Percentiles rank a stretch among this genome's conserved stretches.
Evolutionary conservation across 2,888 invertebrate species (phyloP).

Genomic region (Itoplectis maculator): DNA sequence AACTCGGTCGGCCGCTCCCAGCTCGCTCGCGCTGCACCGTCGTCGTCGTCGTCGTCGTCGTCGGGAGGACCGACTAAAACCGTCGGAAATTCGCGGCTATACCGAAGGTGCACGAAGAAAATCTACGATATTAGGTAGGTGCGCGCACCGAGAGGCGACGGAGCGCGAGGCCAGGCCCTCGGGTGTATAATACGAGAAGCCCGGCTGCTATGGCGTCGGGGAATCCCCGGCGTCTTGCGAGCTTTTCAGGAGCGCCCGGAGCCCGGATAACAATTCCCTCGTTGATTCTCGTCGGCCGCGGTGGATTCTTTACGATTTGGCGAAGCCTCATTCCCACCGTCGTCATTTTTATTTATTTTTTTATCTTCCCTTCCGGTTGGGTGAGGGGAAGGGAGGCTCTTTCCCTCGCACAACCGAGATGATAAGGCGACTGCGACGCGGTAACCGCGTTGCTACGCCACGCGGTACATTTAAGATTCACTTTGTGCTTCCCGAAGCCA

Average conservation of each 20-base stretch:
- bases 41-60: too few species aligned
- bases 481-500: constrained; percentile 26
- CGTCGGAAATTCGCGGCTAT: constrained; percentile 64
- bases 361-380: too few species aligned
- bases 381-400: too few species aligned
- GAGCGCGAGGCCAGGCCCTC: background rate
- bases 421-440: constrained; percentile 45
- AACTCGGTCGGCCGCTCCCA: constrained; percentile 73
- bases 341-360: constrained; percentile 1
- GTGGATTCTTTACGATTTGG: constrained; percentile 66
- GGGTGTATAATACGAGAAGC: background rate
- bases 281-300: too few species aligned
- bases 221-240: constrained; percentile 55
- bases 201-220: background rate
- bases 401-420: constrained; percentile 28
- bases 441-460: constrained; percentile 35
- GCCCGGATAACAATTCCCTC: constrained; percentile 67
- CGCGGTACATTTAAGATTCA: constrained; percentile 55
- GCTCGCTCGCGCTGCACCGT: too few species aligned
- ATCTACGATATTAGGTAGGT: constrained; percentile 57
- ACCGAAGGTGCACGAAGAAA: constrained; percentile 60
- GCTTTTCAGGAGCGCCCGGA: constrained; percentile 65
- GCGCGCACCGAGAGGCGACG: constrained; percentile 13
- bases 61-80: constrained; percentile 66
- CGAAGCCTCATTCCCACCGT: constrained; percentile 48